Evolutionary conservation across 2,797 vertebrate species (phyloP).

Genomic region (Spinus pinus): DNA sequence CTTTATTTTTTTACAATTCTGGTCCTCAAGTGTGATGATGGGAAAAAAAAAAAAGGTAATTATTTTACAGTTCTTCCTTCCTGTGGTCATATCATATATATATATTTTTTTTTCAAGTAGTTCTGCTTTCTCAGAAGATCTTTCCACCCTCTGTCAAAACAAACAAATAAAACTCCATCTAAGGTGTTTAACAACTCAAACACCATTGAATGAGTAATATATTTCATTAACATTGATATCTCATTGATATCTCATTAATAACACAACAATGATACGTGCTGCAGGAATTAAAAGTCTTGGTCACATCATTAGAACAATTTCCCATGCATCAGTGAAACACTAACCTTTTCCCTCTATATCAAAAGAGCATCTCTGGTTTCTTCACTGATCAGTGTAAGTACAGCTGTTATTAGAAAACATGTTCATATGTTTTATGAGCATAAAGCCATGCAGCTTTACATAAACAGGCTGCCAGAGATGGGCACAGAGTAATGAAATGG

Average conservation of each 20-base stretch:
- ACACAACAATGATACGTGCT: background rate
- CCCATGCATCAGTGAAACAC: background rate
- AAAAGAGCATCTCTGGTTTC: background rate
- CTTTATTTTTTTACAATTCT: background rate
- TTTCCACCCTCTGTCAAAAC: accelerated
- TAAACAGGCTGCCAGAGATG: background rate
- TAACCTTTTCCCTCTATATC: background rate
- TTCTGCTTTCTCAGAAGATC: background rate
- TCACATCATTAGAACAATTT: background rate
- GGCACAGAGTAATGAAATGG: background rate
- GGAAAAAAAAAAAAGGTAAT: background rate
- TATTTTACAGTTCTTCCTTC: background rate
- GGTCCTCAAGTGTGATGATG: background rate
- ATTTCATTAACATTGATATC: background rate
- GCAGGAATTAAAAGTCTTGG: background rate
- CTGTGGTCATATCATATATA: background rate
- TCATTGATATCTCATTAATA: background rate
- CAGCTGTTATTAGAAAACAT: background rate
- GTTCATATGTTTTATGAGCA: background rate
- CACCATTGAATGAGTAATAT: background rate
- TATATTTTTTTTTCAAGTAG: background rate
- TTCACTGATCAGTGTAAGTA: background rate
- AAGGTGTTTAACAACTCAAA: background rate
- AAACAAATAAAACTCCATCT: accelerated
- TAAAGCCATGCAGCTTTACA: background rate